Percentiles rank a stretch among this genome's conserved stretches.
phyloP scores from a whole-genome alignment of 2,113 vertebrate species.

The Probosciger aterrimus region DNA sequence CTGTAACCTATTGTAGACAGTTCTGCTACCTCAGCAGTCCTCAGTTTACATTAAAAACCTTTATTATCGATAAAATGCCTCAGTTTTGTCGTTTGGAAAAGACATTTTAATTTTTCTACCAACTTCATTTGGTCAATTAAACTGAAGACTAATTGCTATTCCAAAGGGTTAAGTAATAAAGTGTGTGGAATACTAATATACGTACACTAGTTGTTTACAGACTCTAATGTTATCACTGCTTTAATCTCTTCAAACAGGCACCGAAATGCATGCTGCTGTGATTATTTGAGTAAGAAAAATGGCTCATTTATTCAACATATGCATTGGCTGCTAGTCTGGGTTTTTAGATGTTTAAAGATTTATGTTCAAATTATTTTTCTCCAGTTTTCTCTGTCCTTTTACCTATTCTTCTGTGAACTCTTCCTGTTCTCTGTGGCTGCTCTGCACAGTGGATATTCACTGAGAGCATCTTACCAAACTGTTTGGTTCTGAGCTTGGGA shows the following conservation, averaged over 20 bases:
- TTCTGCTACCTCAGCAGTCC: conserved; percentile 65
- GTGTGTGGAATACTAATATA: not conserved
- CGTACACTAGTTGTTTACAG: not conserved
- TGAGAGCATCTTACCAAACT: not conserved
- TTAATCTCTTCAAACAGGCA: conserved; percentile 21
- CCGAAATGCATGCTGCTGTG: conserved; percentile 33
- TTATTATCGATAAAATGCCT: conserved; percentile 63
- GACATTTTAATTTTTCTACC: not conserved
- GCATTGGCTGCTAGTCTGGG: not conserved
- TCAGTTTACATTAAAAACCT: conserved; percentile 56
- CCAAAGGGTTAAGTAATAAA: conserved; percentile 47
- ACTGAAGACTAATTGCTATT: conserved; percentile 56
- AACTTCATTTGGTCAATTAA: conserved; percentile 46
- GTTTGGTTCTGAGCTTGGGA: not conserved
- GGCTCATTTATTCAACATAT: conserved; percentile 47
- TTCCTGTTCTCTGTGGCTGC: not conserved
- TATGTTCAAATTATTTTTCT: conserved; percentile 57
- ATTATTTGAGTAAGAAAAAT: conserved; percentile 68
- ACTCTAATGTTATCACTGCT: not conserved
- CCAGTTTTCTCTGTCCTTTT: not conserved
- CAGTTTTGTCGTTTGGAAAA: conserved; percentile 55
- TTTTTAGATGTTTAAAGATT: conserved; percentile 68
- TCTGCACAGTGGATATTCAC: not conserved
- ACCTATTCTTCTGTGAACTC: conserved; percentile 8
- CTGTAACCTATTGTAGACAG: conserved; percentile 47